Evolutionary conservation across 1,140 invertebrate species (phyloP), one percentile per base, ranked within the genome.

Genomic region (Calephelis nemesis): DNA sequence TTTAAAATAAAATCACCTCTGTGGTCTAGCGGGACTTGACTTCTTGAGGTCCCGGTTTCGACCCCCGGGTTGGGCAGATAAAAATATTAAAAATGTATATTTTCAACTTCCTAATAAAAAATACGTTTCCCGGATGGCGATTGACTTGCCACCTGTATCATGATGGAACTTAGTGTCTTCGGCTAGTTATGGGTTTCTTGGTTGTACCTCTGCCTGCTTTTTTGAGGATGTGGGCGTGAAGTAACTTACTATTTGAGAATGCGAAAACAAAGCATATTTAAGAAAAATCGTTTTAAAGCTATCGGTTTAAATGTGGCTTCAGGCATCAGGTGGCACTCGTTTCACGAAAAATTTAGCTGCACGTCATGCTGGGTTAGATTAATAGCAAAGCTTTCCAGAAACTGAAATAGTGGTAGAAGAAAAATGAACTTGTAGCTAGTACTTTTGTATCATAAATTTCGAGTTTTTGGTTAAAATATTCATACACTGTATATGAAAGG

Each of bases 391-490:
- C 8, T 54, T 54, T 54, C 52, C 52, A 54, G 52, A 54, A 54
- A 19, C 52, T 54, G 52, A 54, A 54, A 54, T 54, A 54, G 52
- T 54, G 52, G 52, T 54, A 54, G 11, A 54, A 54, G 52, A 54
- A 54, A 54, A 30, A 54, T 54, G 19, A 8, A 19, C 15, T 19
- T 54, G 15, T 19, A 54, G 19, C 52, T 19, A 54, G 15, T 54
- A 30, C 52, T 54, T 30, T 54, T 15, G 52, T 19, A 54, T 54
- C 52, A 54, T 54, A 54, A 54, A 54, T 54, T 19, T 54, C 11
- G 19, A 19, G 19, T 54, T 54, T 54, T 30, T 11, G 15, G 10
- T 30, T 54, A 11, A 30, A 54, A 54, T 11, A 30, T 54, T 54
- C 52, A 54, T 15, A 12, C 15, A 54, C 42, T 42, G 42, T 42